Base-by-base conservation (phyloP, 2,888 invertebrate species). In the Tenthredo notha region DNA sequence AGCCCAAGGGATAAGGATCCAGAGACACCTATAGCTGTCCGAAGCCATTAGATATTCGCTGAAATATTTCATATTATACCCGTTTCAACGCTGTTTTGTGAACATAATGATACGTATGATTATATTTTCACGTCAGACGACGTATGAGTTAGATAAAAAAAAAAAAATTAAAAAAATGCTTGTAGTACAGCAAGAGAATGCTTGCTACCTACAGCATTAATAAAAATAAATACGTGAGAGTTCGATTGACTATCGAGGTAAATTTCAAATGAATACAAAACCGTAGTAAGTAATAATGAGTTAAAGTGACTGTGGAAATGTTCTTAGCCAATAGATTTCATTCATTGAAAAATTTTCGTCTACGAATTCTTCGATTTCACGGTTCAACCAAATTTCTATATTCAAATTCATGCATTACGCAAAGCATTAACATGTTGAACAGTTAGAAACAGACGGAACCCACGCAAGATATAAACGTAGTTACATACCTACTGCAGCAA, bases 331-430 rank as follows among this genome's bases (percentile, higher is more conserved):
- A 67, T 18, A 67, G 18, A 67, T 33, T 77, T 77, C 77, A 77
- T 77, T 54, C 33, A 77, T 77, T 47, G 9, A 75, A 47, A 5
- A 18, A 82, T 15, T n/a, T 43, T 77, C 84, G 47, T 54, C 61
- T 25, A 40, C 80, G 21, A 85, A 85, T 70, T 65, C 78, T 21
- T 61, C 33, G 84, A 65, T 78, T 78, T 85, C 65, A 85, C 84
- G 78, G 37, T 70, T 80, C 85, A 67, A 85, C 21, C 25, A n/a
- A 33, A 83, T 85, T 72, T 82, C 67, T 80, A 82, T 50, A 72
- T 58, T 82, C 61, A 82, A 70, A 80, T 85, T 83, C 82, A 85
- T 83, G 80, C 65, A 70, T 85, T 85, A 70, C 82, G 72, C 85
- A 82, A 85, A 82, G 80, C 58, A 80, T 80, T 80, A 80, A 80